Percentiles rank a stretch among this genome's conserved stretches.
These are phyloP conservation scores for Tonatia bakeri DNA, from an alignment of 2,113 vertebrate genomes.

Conservation along the genomic window DNA sequence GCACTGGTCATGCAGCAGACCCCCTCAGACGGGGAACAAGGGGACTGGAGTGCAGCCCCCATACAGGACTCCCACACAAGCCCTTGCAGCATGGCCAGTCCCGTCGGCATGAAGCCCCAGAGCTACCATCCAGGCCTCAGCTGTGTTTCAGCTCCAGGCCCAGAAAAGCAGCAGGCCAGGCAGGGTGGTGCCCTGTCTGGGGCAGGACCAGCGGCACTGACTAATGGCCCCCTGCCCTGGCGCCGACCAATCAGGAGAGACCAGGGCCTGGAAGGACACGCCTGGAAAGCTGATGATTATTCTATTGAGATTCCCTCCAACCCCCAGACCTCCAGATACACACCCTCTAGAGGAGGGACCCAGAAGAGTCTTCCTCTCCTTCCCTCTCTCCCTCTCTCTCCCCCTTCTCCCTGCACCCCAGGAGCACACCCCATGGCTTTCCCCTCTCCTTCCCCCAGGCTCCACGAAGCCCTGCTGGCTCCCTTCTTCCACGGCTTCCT, in stretches of 20 bases:
- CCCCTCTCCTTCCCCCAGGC: neutral
- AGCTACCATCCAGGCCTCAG: neutral
- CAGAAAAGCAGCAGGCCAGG: neutral
- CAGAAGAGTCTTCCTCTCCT: too few species aligned
- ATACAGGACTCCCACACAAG: neutral
- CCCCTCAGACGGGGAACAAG: neutral
- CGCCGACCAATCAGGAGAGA: neutral
- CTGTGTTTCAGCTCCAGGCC: neutral
- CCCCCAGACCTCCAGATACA: neutral
- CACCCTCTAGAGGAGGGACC: neutral
- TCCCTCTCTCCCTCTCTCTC: too few species aligned
- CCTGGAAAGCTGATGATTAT: neutral
- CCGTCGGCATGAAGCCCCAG: neutral
- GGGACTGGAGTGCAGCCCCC: neutral
- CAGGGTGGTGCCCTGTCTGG: accelerated
- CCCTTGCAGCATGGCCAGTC: neutral
- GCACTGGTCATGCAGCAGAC: neutral
- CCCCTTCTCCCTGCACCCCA: too few species aligned
- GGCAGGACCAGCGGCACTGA: neutral
- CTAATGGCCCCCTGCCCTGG: neutral
- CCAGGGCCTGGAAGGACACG: neutral
- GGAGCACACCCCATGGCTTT: too few species aligned
- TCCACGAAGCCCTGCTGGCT: neutral
- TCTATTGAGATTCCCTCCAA: neutral
- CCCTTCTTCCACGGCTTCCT: neutral